phyloP scores from a whole-genome alignment of 2,113 vertebrate genomes.

The Quiscalus mexicanus region DNA sequence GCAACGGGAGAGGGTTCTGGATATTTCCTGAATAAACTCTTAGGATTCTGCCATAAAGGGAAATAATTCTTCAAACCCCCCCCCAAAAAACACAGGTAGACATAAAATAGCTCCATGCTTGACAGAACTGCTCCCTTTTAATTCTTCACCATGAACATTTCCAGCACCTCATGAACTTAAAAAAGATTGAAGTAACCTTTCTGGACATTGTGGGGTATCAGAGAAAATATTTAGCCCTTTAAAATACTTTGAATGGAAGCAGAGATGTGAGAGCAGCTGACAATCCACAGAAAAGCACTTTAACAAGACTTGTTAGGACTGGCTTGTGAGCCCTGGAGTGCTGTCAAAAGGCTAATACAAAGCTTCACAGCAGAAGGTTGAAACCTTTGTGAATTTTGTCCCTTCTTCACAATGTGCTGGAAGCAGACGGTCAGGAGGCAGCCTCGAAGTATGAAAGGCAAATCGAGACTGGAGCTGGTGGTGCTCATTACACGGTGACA shows the following conservation, averaged over 20 bases:
- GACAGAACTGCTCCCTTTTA: neutral
- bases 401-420: neutral
- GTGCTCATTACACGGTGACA: constrained; percentile 26
- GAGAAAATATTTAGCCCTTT: constrained; percentile 4
- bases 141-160: neutral
- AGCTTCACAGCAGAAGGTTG: neutral
- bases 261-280: neutral
- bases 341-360: constrained; percentile 6
- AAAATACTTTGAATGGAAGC: neutral
- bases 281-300: neutral
- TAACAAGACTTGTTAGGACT: constrained; percentile 14
- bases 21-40: neutral
- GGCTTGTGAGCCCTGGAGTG: neutral
- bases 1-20: neutral
- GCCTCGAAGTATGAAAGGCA: neutral
- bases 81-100: neutral
- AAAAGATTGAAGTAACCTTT: neutral
- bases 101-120: neutral
- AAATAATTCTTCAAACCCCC: neutral
- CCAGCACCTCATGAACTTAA: neutral
- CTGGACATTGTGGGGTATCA: neutral
- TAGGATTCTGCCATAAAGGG: neutral
- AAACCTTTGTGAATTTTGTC: constrained; percentile 27
- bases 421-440: constrained; percentile 44
- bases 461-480: constrained; percentile 32